Base-by-base conservation (phyloP, 2,888 invertebrate genomes). In the Drosophila seclusa region DNA sequence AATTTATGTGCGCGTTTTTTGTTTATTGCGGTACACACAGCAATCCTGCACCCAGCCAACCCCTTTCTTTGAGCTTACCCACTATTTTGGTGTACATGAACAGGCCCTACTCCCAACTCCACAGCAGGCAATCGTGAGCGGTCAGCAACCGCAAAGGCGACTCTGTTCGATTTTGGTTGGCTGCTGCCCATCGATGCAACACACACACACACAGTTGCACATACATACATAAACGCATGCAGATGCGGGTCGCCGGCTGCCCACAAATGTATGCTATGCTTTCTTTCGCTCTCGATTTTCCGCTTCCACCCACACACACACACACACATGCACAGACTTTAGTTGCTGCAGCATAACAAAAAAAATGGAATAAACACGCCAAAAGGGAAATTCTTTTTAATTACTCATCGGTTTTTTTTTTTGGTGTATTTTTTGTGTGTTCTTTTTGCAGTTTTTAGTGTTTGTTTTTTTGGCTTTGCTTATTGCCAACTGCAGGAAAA, bases 81-180 rank as follows among this genome's bases (percentile, higher is more conserved):
- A 31, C 2, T 57, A 65, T 73, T 73, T 59, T 63, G 54, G 42
- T 31, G 59, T 63, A 68, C 31, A 73, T 67, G 49, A 27, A 16
- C 40, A 40, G 11, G 16, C n/a, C 29, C 27, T 40, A 49, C n/a
- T 24, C 54, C 32, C 21, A 29, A 32, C 42, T 49, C 27, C 18
- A n/a, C 38, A 36, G 38, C 63, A 53, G 54, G 58, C 65, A 49
- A 62, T 69, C 58, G 61, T 57, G 24, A 67, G 65, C 76, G 71
- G 78, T 71, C 80, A 75, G 76, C 62, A 62, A 32, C 57, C 61
- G 71, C 71, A 38, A 68, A 48, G 62, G 76, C 76, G 52, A 65
- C 55, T 66, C 66, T 84, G 87, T 86, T 86, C 89, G 85, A 86
- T 86, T 86, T 89, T 86, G 85, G 85, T 86, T 86, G 85, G 85